Conservation (phyloP, 2,797 vertebrate genomes). For the Poeciliopsis infans region DNA sequence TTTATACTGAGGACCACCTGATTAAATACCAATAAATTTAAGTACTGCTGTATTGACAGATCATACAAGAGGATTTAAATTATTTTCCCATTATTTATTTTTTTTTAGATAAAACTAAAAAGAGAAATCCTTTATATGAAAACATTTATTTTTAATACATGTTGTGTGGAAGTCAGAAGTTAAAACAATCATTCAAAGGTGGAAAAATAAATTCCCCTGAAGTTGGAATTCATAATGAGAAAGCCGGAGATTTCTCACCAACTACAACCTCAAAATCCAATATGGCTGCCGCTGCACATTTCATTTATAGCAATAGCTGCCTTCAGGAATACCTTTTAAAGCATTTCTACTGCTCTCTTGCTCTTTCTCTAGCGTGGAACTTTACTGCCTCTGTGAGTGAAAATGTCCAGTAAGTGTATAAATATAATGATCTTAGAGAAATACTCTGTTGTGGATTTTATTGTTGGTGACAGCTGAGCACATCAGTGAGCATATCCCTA, state of each 20-base stretch:
- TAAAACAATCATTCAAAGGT: background rate
- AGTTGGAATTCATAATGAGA: background rate
- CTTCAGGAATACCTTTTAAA: background rate
- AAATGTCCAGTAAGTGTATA: background rate
- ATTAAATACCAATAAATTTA: background rate
- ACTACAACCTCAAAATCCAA: background rate
- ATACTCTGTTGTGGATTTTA: background rate
- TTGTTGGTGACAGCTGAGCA: background rate
- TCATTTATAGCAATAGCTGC: background rate
- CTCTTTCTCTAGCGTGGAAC: background rate
- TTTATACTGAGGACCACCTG: background rate
- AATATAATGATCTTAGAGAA: background rate
- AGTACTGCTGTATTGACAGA: background rate
- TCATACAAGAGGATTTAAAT: background rate
- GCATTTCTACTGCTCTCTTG: background rate
- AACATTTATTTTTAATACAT: background rate
- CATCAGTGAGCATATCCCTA: background rate
- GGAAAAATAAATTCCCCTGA: background rate
- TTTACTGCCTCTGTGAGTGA: background rate
- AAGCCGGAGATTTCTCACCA: background rate
- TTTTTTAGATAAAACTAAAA: background rate
- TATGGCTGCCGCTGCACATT: background rate
- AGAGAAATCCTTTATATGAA: background rate
- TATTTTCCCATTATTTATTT: background rate
- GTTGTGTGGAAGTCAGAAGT: background rate